Evolutionary conservation across 2,113 vertebrate species (phyloP).

Genomic region (Australoheros scitulus): DNA sequence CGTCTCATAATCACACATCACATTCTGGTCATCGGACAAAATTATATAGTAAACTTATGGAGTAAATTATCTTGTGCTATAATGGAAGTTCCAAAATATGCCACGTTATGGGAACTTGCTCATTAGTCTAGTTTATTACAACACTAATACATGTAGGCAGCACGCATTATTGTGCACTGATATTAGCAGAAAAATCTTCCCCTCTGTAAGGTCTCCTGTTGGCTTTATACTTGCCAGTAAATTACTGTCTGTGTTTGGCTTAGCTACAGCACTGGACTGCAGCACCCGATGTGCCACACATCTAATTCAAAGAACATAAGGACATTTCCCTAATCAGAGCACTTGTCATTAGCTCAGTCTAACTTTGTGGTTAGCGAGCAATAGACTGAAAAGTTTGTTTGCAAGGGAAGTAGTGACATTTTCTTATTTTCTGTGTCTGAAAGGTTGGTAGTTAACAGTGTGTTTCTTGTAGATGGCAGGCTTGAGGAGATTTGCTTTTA

Average conservation of each 20-base stretch:
- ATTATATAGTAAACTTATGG: not conserved
- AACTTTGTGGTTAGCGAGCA: not conserved
- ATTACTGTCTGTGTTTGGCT: conserved; percentile 40
- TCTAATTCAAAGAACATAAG: not conserved
- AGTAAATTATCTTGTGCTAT: not conserved
- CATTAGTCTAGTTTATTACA: no score
- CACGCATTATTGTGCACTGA: not conserved
- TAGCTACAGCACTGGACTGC: not conserved
- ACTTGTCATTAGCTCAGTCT: conserved; percentile 1
- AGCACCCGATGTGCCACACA: not conserved
- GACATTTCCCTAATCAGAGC: conserved; percentile 32
- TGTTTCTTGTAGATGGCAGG: conserved; percentile 36
- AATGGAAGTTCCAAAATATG: not conserved
- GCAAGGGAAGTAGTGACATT: conserved; percentile 11
- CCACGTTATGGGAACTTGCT: not conserved
- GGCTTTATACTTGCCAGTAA: conserved; percentile 14
- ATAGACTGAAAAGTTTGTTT: conserved; percentile 5
- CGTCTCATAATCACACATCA: not conserved
- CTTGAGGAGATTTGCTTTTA: conserved; percentile 60
- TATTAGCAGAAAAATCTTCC: not conserved
- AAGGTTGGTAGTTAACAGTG: conserved; percentile 39
- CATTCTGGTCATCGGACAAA: not conserved
- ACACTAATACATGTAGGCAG: no score
- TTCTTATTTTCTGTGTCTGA: conserved; percentile 3
- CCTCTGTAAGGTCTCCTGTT: not conserved